Evolutionary conservation across 2,113 vertebrate genomes (phyloP), one percentile per base, ranked within the genome.

Genomic region (Platichthys stellatus): DNA sequence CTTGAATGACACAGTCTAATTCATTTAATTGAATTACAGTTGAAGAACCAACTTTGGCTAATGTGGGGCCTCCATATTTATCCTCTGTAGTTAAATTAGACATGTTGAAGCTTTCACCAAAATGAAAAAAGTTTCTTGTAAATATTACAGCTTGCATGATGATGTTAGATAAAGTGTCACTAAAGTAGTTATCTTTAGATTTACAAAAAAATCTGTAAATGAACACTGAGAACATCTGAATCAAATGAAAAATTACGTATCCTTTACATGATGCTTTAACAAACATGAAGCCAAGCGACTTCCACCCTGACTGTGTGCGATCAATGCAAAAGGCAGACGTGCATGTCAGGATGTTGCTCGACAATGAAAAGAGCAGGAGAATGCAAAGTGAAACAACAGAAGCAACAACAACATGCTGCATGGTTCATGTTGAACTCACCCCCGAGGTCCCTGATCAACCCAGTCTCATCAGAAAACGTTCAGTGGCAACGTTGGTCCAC

Each of bases 331-430:
- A n/a, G 2, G 38, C 51, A 59, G 56, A 58, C 47, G 38, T 58
- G 45, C 67, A 24, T 49, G 62, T 77, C 69, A 45, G 66, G 62
- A 45, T 57, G 26, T 18, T 28, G 54, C 20, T 15, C 31, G n/a
- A 86, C 82, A 84, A 57, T 49, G 49, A 75, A 66, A 79, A 59
- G 70, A 80, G 40, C 76, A 74, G 49, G 70, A 65, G 58, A 74
- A 79, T 60, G 43, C 69, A 82, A 82, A 89, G 10, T 69, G 73
- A 81, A 84, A 85, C 84, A 84, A 75, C 73, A 81, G 13, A 45
- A 86, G 78, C 76, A 89, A 85, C 78, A 65, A 69, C 79, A 89
- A 83, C 78, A 86, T 62, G 64, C 72, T 64, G 81, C 78, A 63
- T 35, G 77, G 59, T 74, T 79, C 69, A 65, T 81, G 81, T 66